Percentiles rank a stretch among this genome's conserved stretches.
These are phyloP conservation scores for Drosophila falleni DNA, from an alignment of 2,888 invertebrate genomes.

Conservation along the genomic window DNA sequence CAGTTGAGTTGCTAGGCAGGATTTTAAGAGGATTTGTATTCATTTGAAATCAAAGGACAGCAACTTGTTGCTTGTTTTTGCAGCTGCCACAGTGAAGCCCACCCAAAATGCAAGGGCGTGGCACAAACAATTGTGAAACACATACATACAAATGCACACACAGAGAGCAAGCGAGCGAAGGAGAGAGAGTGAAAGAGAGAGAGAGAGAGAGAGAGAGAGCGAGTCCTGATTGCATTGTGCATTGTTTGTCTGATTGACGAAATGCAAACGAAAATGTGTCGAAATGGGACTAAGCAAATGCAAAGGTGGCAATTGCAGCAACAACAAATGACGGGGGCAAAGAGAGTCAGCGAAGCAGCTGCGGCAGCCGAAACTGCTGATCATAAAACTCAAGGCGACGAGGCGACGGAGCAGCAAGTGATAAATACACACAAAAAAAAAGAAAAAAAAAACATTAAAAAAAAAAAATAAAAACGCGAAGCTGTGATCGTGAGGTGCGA, in stretches of 20 bases:
- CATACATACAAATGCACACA: conserved; percentile 5
- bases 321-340: conserved; percentile 8
- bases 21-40: conserved; percentile 26
- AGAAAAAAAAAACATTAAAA: neutral
- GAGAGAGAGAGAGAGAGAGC: conserved; percentile 24
- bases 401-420: conserved; percentile 48
- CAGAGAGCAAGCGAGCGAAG: conserved; percentile 20
- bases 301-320: conserved; percentile 71
- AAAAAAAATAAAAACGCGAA: conserved; percentile 1
- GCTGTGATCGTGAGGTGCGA: conserved; percentile 30
- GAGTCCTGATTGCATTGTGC: conserved; percentile 73
- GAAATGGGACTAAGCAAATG: conserved; percentile 80
- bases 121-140: conserved; percentile 59
- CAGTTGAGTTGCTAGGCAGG: too few species aligned
- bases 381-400: conserved; percentile 55
- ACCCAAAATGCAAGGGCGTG: conserved; percentile 70
- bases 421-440: conserved; percentile 43
- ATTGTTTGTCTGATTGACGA: conserved; percentile 80
- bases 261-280: conserved; percentile 80
- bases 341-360: conserved; percentile 18
- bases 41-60: conserved; percentile 24
- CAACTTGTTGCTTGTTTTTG: conserved; percentile 58
- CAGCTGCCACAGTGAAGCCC: conserved; percentile 60
- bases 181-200: conserved; percentile 17
- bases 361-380: conserved; percentile 54